phyloP scores from a whole-genome alignment of 2,888 invertebrate genomes.

The Philonicus albiceps region DNA sequence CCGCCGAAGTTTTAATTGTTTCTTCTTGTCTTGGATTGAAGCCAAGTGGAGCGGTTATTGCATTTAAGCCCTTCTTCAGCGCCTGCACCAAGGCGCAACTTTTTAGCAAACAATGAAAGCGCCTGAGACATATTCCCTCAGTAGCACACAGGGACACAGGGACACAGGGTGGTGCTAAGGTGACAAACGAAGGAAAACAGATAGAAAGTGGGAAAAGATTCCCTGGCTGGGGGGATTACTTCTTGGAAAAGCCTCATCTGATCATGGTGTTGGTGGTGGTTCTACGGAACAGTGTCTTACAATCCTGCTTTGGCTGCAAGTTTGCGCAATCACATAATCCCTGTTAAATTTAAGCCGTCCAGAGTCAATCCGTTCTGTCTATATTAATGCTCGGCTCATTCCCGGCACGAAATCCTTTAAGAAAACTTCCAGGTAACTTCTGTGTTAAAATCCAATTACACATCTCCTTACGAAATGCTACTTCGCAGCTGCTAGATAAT shows the following conservation, averaged over 20 bases:
- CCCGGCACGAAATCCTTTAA: neutral
- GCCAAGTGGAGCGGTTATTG: conserved; percentile 12
- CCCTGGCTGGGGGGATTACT: neutral
- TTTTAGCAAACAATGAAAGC: neutral
- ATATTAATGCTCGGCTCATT: neutral
- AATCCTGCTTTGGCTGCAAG: neutral
- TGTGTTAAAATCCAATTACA: neutral
- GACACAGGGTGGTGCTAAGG: neutral
- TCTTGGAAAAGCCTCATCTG: neutral
- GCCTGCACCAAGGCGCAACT: neutral
- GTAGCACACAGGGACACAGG: neutral
- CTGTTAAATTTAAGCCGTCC: neutral
- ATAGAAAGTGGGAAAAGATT: neutral
- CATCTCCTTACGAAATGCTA: neutral
- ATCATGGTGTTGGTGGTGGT: neutral
- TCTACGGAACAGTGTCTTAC: neutral
- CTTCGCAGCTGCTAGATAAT: conserved; percentile 11
- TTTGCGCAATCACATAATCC: neutral
- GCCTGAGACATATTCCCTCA: neutral
- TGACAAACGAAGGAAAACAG: neutral
- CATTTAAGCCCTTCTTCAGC: neutral
- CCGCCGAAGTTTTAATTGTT: conserved; percentile 6
- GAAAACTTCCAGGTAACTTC: conserved; percentile 10
- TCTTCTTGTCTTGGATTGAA: conserved; percentile 4
- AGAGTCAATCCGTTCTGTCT: neutral